Percentiles rank a stretch among this genome's conserved stretches.
Evolutionary conservation across 2,797 vertebrate genomes (phyloP).

Genomic region (Protonibea diacanthus): DNA sequence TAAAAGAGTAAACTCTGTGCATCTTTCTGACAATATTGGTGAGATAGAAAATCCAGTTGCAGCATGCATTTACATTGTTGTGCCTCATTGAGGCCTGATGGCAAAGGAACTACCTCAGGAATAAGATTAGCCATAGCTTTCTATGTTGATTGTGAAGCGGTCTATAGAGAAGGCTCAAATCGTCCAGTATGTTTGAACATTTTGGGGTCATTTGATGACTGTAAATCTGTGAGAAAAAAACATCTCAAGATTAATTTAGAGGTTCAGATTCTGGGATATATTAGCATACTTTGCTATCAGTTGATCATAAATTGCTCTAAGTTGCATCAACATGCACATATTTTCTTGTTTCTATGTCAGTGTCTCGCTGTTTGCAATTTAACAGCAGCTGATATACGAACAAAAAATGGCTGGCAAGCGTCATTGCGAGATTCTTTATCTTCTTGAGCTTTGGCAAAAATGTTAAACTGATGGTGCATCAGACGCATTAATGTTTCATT

Average conservation of each 20-base stretch:
- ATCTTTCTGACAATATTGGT: slow-evolving; percentile 35
- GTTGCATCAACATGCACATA: slow-evolving; percentile 1
- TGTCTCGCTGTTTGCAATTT: slow-evolving; percentile 1
- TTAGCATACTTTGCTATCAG: slow-evolving; percentile 21
- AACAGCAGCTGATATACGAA: slow-evolving; percentile 21
- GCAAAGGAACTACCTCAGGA: slow-evolving; percentile 41
- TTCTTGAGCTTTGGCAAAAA: slow-evolving; percentile 39
- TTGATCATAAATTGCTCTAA: background rate
- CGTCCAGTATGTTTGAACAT: background rate
- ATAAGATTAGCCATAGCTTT: slow-evolving; percentile 3
- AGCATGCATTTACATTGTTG: slow-evolving; percentile 61
- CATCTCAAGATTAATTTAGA: background rate
- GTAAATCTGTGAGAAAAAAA: slow-evolving; percentile 5
- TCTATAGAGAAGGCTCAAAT: background rate
- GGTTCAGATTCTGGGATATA: slow-evolving; percentile 1
- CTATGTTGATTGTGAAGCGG: background rate
- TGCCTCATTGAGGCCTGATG: slow-evolving; percentile 79
- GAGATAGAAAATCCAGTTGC: slow-evolving; percentile 50
- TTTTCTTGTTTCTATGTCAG: slow-evolving; percentile 15
- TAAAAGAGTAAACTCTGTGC: background rate
- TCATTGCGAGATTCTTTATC: slow-evolving; percentile 6
- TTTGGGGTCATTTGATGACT: slow-evolving; percentile 9
- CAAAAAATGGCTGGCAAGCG: background rate
- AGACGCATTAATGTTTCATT: slow-evolving; percentile 10
- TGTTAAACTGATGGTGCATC: background rate